Conservation (phyloP, 92 coral and sea anemone species). For the Actinostola sp. region DNA sequence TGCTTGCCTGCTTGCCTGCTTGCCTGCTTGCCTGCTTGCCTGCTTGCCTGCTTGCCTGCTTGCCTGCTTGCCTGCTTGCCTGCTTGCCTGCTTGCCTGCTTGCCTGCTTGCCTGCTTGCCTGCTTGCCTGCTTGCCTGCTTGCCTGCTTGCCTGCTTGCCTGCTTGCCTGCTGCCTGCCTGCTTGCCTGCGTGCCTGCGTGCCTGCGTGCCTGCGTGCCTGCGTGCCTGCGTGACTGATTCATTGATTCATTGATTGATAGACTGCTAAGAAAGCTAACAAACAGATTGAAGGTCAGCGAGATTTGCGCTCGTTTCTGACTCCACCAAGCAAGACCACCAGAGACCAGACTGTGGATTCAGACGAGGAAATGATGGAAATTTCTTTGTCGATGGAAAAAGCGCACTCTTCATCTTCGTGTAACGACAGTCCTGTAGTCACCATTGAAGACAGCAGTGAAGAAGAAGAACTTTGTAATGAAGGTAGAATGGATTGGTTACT, state of each 20-base stretch:
- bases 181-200: too few species aligned
- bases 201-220: too few species aligned
- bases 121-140: too few species aligned
- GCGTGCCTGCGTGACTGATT: too few species aligned
- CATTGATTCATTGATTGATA: neutral
- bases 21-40: too few species aligned
- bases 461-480: conserved; percentile 14
- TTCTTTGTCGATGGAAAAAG: conserved; percentile 6
- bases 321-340: conserved; percentile 13
- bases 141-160: too few species aligned
- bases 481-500: neutral
- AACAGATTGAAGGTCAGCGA: conserved; percentile 50
- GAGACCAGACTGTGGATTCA: conserved; percentile 5
- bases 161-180: too few species aligned
- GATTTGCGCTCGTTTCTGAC: conserved; percentile 66
- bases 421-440: conserved; percentile 6
- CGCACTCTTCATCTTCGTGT: conserved; percentile 1
- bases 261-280: neutral
- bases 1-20: too few species aligned
- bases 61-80: too few species aligned
- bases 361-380: conserved; percentile 27
- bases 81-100: too few species aligned
- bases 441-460: conserved; percentile 24
- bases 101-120: too few species aligned
- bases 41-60: too few species aligned